Evolutionary conservation across 2,797 vertebrate genomes (phyloP).

Genomic region (Malacoraja senta): DNA sequence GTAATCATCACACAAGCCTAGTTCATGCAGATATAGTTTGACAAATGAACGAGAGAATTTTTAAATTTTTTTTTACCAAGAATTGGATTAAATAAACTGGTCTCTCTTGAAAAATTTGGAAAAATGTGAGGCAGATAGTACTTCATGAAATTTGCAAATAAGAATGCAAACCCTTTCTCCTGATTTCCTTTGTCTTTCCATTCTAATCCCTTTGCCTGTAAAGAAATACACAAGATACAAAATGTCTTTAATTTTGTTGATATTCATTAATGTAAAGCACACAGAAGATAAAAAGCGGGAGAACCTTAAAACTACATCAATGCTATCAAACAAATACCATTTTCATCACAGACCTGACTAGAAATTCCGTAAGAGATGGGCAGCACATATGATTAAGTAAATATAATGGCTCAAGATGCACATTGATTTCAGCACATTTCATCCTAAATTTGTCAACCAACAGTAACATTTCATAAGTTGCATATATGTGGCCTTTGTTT

Average conservation of each 20-base stretch:
- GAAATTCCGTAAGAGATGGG: neutral
- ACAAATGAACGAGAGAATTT: neutral
- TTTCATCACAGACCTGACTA: neutral
- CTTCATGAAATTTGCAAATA: constrained; percentile 95
- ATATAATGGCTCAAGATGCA: neutral
- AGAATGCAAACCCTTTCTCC: constrained; percentile 93
- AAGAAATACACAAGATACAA: constrained; percentile 37
- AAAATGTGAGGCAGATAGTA: constrained; percentile 98
- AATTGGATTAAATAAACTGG: constrained; percentile 86
- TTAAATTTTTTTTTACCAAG: constrained; percentile 68
- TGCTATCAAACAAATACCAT: neutral
- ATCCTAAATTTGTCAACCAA: neutral
- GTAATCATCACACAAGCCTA: neutral
- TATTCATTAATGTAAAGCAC: neutral
- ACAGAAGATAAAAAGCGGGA: neutral
- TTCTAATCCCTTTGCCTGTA: constrained; percentile 93
- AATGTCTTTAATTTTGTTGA: neutral
- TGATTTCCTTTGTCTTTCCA: constrained; percentile 98
- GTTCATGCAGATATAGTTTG: neutral
- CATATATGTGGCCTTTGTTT: neutral
- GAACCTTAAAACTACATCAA: neutral
- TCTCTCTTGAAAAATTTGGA: constrained; percentile 91
- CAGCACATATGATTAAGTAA: neutral
- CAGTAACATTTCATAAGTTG: neutral
- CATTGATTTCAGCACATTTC: neutral